Percentiles rank a stretch among this genome's conserved stretches.
phyloP scores from a whole-genome alignment of 2,888 invertebrate species.

The Dioctria rufipes region DNA sequence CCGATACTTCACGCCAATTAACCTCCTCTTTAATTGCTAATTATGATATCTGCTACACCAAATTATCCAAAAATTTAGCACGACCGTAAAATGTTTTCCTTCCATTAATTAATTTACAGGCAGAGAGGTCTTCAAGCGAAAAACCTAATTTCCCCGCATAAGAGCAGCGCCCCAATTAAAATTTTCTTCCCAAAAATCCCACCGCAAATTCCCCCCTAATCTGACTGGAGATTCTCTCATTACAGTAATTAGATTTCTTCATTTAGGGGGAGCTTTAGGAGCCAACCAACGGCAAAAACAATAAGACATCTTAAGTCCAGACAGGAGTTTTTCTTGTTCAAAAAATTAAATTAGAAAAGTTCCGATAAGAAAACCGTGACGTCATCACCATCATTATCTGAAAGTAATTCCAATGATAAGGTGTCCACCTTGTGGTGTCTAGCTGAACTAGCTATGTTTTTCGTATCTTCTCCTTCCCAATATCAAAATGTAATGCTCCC shows the following conservation, averaged over 20 bases:
- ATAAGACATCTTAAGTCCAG: constrained; percentile 32
- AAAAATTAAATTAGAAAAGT: constrained; percentile 48
- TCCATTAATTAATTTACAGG: constrained; percentile 53
- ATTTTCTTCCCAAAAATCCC: constrained; percentile 30
- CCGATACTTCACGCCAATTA: constrained; percentile 48
- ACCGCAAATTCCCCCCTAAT: constrained; percentile 46
- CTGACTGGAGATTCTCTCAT: constrained; percentile 44
- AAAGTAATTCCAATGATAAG: constrained; percentile 42
- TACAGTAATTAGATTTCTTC: constrained; percentile 56
- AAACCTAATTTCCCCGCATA: constrained; percentile 43
- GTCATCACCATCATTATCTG: constrained; percentile 26
- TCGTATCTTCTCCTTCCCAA: not conserved
- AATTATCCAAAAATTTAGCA: constrained; percentile 55
- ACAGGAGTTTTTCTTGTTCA: constrained; percentile 41
- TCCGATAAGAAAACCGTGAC: constrained; percentile 49
- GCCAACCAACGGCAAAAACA: constrained; percentile 23
- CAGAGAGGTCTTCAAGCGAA: constrained; percentile 41
- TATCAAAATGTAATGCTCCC: not conserved
- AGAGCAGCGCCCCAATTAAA: constrained; percentile 36
- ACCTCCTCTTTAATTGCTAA: constrained; percentile 49
- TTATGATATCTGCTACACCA: constrained; percentile 57
- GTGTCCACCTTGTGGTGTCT: constrained; percentile 55
- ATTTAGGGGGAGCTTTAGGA: constrained; percentile 40
- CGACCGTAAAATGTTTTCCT: constrained; percentile 50
- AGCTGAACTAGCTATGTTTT: constrained; percentile 34